Conservation (phyloP, 92 coral and sea anemone genomes). For the Parazoanthus darwini region DNA sequence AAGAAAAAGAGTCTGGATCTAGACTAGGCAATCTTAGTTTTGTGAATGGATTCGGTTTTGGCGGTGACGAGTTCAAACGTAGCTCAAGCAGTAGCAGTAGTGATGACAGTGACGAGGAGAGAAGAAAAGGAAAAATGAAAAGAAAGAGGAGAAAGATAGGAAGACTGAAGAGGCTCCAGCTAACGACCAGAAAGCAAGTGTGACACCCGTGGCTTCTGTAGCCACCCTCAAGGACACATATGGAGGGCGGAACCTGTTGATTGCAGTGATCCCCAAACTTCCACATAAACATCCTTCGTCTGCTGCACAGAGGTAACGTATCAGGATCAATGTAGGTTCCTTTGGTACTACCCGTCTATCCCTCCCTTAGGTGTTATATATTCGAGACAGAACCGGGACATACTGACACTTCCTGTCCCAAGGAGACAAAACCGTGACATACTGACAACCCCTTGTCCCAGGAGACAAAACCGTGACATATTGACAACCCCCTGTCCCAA, state of each 20-base stretch:
- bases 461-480: too few species aligned
- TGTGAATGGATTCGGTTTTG: slow-evolving; percentile 19
- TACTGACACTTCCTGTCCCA: too few species aligned
- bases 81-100: slow-evolving; percentile 1
- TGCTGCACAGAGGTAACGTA: slow-evolving; percentile 77
- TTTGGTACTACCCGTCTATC: too few species aligned
- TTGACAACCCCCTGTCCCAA: too few species aligned
- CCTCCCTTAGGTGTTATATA: too few species aligned
- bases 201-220: slow-evolving; percentile 49
- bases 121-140: slow-evolving; percentile 18
- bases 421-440: too few species aligned
- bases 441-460: too few species aligned
- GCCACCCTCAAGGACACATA: slow-evolving; percentile 69
- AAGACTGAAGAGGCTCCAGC: slow-evolving; percentile 24
- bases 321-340: too few species aligned
- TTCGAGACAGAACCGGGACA: too few species aligned
- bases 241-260: slow-evolving; percentile 61
- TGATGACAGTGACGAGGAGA: slow-evolving; percentile 41
- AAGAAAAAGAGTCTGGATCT: slow-evolving; percentile 30
- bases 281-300: slow-evolving; percentile 68
- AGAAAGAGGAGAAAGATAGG: slow-evolving; percentile 4
- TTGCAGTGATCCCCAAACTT: slow-evolving; percentile 71
- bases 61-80: background rate
- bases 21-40: slow-evolving; percentile 24
- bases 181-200: slow-evolving; percentile 35